A percentile compares a stretch with the other conserved stretches of the same genome.
phyloP scores from a whole-genome alignment of 2,797 vertebrate genomes.

The Synaphobranchus kaupii region DNA sequence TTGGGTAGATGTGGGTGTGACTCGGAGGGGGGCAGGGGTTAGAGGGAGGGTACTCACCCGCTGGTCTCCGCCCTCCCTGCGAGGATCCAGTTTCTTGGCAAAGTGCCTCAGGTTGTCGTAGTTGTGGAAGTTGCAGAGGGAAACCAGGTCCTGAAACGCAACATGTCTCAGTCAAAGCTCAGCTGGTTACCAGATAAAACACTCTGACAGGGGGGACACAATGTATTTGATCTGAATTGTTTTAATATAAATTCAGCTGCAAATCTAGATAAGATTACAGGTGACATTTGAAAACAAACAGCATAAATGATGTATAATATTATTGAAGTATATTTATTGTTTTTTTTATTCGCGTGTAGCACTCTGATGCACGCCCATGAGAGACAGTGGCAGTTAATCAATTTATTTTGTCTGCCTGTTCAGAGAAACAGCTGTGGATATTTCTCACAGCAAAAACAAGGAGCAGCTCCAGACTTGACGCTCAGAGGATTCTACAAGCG shows the following conservation, averaged over 20 bases:
- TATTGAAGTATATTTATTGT: background rate
- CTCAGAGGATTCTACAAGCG: background rate
- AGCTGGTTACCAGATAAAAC: background rate
- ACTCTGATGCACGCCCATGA: background rate
- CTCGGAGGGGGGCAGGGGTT: conserved; percentile 27
- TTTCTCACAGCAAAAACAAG: background rate
- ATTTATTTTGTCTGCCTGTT: background rate
- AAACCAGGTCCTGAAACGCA: conserved; percentile 87
- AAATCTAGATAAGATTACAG: background rate
- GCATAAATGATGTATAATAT: background rate
- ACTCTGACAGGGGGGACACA: background rate
- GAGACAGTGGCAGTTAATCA: background rate
- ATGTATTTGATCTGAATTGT: background rate
- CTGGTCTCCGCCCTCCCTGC: conserved; percentile 94
- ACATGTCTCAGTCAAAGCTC: background rate
- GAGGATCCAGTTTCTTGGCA: conserved; percentile 95
- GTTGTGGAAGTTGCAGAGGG: conserved; percentile 97
- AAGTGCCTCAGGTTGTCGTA: conserved; percentile 98
- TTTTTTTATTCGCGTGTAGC: background rate
- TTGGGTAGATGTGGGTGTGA: conserved; percentile 7
- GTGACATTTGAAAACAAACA: background rate
- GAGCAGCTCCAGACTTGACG: background rate
- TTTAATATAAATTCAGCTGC: background rate
- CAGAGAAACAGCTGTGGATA: background rate
- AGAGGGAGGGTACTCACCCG: conserved; percentile 79